Conservation (phyloP, 1,140 invertebrate genomes). For the Micrasema longulum region DNA sequence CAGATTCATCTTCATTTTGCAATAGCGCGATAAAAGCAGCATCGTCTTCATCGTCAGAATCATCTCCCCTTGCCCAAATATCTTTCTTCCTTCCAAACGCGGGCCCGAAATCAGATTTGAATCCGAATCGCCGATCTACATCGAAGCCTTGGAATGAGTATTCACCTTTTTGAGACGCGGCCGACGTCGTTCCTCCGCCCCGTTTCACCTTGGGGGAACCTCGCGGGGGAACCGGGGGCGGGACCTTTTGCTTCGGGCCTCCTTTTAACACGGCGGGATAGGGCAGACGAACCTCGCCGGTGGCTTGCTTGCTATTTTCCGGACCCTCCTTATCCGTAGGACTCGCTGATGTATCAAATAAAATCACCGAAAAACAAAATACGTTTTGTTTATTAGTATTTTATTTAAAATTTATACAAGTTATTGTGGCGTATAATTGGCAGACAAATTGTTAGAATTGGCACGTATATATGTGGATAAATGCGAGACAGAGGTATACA, state of each 20-base stretch:
- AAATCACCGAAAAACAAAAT: not conserved
- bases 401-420: too few relatives aligned
- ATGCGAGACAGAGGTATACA: not conserved
- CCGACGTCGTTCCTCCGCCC: slow-evolving; percentile 60
- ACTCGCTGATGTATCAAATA: slow-evolving; percentile 37
- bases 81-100: slow-evolving; percentile 18
- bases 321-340: slow-evolving; percentile 42
- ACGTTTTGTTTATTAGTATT: too few relatives aligned
- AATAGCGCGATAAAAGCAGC: not conserved
- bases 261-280: slow-evolving; percentile 83
- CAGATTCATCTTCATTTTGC: not conserved
- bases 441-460: slow-evolving; percentile 14
- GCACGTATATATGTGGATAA: slow-evolving; percentile 11
- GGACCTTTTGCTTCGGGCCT: slow-evolving; percentile 76
- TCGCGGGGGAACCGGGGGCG: slow-evolving; percentile 83
- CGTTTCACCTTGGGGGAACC: slow-evolving; percentile 77
- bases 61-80: slow-evolving; percentile 8
- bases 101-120: slow-evolving; percentile 6
- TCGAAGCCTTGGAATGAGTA: not conserved
- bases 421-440: slow-evolving; percentile 6
- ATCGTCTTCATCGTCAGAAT: not conserved
- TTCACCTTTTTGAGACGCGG: slow-evolving; percentile 66
- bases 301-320: slow-evolving; percentile 35
- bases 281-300: slow-evolving; percentile 56
- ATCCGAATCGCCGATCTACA: not conserved